Evolutionary conservation across 2,888 invertebrate genomes (phyloP), one percentile per base, ranked within the genome.

Genomic region (Arrhopalites spinosus): DNA sequence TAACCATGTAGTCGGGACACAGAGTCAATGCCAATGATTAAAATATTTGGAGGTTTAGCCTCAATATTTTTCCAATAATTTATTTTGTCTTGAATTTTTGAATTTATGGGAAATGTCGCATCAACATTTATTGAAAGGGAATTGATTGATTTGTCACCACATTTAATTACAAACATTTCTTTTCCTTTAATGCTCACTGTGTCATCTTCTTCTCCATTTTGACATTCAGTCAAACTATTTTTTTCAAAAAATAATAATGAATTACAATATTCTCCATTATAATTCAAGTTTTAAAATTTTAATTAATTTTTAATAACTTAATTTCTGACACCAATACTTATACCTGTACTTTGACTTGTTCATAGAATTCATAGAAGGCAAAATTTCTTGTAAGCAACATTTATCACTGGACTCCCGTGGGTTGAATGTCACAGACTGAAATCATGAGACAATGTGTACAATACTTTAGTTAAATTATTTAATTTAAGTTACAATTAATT

Each of bases 21-120:
- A 64, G 93, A 93, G 84, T 95, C 94, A 82, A 96, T 90, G 50
- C 95, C 95, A 27, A 96, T 85, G 84, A 95, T 87, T 29, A 77
- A 27, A 20, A 77, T 47, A 43, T 56, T 77, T 25, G 61, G 56
- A 13, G 77, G 77, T 13, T 61, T 61, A 7, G n/a, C 3, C 17
- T 20, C 15, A 20, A 36, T 17, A 7, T 2, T 61, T 27, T 72
- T 56, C 77, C 77, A 77, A 29, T 45, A 64, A 2, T 69, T n/a
- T 11, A 77, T 20, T 53, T 77, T 77, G 23, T 50, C 30, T 30
- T 36, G 25, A 11, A 77, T 73, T n/a, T 20, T 36, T 3, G 69
- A 53, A 30, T 45, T 68, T 13, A 43, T 47, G 5, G 64, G 53
- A 27, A 64, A 30, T 1, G 2, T 53, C 1, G 64, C 53, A 2